phyloP scores from a whole-genome alignment of 2,888 invertebrate species.

The Cataglyphis albicans region DNA sequence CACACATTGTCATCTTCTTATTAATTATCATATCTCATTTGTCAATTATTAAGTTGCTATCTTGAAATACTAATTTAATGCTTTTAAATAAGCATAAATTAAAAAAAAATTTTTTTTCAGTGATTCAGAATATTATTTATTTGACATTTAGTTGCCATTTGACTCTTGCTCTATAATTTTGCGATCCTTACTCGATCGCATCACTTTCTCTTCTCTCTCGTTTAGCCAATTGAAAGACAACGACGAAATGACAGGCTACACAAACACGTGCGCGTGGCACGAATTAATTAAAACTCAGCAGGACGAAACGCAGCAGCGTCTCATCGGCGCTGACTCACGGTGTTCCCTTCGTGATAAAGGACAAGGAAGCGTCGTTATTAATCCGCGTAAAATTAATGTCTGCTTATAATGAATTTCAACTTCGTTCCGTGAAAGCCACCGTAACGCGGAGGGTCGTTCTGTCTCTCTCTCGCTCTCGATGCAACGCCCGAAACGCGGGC shows the following conservation, averaged over 20 bases:
- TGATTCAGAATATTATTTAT: not conserved
- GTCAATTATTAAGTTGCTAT: not conserved
- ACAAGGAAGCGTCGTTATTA: conserved; percentile 59
- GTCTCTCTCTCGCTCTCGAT: not conserved
- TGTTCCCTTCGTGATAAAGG: conserved; percentile 43
- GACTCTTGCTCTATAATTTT: conserved; percentile 53
- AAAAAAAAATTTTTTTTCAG: not conserved
- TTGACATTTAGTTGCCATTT: conserved; percentile 30
- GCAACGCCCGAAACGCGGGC: conserved; percentile 43
- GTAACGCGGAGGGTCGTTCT: conserved; percentile 34
- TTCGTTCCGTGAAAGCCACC: conserved; percentile 52
- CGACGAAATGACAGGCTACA: conserved; percentile 51
- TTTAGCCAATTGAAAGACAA: conserved; percentile 49
- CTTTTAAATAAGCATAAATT: no score
- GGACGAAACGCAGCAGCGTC: conserved; percentile 24
- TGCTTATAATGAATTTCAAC: conserved; percentile 61
- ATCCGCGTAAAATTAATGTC: conserved; percentile 62
- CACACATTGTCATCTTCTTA: not conserved
- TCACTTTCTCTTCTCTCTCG: conserved; percentile 10
- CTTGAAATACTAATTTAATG: not conserved
- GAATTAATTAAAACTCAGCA: conserved; percentile 57
- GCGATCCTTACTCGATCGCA: conserved; percentile 7
- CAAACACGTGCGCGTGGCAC: conserved; percentile 55
- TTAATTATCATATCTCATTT: not conserved
- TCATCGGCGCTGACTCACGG: conserved; percentile 38